Evolutionary conservation across 2,888 invertebrate species (phyloP), one percentile per base, ranked within the genome.

Genomic region (Agrenia bidenticulata): DNA sequence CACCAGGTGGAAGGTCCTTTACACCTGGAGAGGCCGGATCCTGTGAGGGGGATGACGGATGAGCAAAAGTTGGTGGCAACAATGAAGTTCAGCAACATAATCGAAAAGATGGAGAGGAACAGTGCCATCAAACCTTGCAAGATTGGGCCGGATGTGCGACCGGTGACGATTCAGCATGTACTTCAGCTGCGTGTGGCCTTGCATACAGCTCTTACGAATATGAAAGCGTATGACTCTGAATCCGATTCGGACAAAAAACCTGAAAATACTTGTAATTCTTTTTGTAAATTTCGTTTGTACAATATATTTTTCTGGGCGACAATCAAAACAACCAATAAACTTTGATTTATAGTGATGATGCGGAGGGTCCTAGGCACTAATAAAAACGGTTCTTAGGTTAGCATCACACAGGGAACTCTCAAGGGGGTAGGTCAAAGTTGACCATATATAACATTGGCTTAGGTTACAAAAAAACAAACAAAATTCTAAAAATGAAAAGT

Each of bases 1-100:
- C 85, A 97, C 82, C 95, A 94, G 0, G 91, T 97, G 4, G 86
- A 90, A 51, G 96, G 96, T 0, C 92, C 94, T 79, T 91, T 89
- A 72, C 56, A 57, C 4, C 41, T 13, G 17, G 41, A 57, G 4
- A 85, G 88, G 63, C 81, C 85, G 2, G 87, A 89, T 82, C 91
- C 92, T 0, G 85, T 92, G 76, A 92, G 88, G 64, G 89, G 88
- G 66, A 96, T 98, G 94, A 87, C 90, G 0, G 97, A 98, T 51
- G 85, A 85, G 73, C 88, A 98, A 84, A 99, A 98, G 82, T 98
- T 98, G 80, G 90, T 89, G 78, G 97, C 98, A 81, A 97, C 96
- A 0, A 88, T 96, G 87, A 89, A 94, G 79, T 82, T 99, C 57
- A 92, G 94, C 56, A 86, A 90, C 77, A 82, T 94, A 57, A 91